phyloP scores from a whole-genome alignment of 2,888 invertebrate species.

The Pecten maximus region DNA sequence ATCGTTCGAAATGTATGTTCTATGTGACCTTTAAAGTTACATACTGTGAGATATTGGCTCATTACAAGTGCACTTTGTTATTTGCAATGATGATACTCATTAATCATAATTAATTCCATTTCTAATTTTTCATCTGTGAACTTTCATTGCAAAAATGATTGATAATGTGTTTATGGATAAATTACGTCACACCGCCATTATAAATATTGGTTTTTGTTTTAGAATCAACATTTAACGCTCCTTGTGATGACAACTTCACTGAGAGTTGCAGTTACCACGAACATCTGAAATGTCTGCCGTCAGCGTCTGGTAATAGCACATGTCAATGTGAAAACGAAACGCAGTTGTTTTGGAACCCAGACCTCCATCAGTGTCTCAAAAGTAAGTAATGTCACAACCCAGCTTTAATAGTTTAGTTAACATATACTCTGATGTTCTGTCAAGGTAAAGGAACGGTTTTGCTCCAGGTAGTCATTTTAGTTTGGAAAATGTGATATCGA shows the following conservation, averaged over 20 bases:
- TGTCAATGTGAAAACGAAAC: neutral
- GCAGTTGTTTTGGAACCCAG: neutral
- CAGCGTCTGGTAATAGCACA: neutral
- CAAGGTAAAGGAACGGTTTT: too few species aligned
- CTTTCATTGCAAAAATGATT: neutral
- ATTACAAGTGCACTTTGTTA: neutral
- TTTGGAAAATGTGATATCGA: too few species aligned
- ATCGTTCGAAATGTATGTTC: neutral
- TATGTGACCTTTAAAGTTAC: neutral
- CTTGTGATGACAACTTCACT: slow-evolving; percentile 13
- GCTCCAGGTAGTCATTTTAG: too few species aligned
- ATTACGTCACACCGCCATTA: neutral
- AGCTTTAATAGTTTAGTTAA: too few species aligned
- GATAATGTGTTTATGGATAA: neutral
- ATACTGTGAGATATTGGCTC: neutral
- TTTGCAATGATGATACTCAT: neutral
- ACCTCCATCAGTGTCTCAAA: neutral
- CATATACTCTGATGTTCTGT: too few species aligned
- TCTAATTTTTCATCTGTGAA: neutral
- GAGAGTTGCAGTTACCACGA: neutral
- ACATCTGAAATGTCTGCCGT: neutral
- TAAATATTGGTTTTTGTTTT: neutral
- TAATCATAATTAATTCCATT: neutral
- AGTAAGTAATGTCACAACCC: neutral
- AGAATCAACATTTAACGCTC: neutral